Evolutionary conservation across 2,113 vertebrate genomes (phyloP), one percentile per base, ranked within the genome.

Genomic region (Sphaerodactylus townsendi): DNA sequence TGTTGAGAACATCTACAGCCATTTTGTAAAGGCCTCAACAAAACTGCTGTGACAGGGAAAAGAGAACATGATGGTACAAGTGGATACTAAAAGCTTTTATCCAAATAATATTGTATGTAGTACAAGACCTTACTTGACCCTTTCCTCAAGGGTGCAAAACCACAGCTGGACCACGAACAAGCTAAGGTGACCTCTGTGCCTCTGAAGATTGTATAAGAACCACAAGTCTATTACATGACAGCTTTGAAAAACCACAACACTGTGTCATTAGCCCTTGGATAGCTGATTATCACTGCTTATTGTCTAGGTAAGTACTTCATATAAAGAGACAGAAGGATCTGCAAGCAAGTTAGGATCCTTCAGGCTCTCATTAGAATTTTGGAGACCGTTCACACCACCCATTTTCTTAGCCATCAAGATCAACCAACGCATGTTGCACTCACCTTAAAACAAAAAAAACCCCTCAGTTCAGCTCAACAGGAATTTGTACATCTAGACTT

Each of bases 71-170:
- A 72, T 48, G 30, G 37, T 78, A 25, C 41, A 65, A 50, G 46
- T 53, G 65, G 56, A 65, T 41, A 41, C 44, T 72, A 82, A 82
- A 80, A 72, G 39, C 68, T 82, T 78, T 77, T 64, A 77, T 28
- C 53, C 64, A 33, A n/a, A 77, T 21, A n/a, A 25, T 9, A 7
- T 3, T 76, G 10, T 2, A 25, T 19, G 14, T 37, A 71, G 28
- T 33, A 39, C 23, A 37, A 25, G 41, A 71, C 35, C 64, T 17
- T 10, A 46, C 53, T 56, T 59, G 30, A 46, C 8, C 13, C 17
- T 15, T 71, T 62, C 78, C 62, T 50, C 76, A 84, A 84, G 50
- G n/a, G 14, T 35, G 64, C 3, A n/a, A 79, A 72, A 46, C 56
- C 66, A 72, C 10, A 72, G 46, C 4, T 8, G 5, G 35, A 11